A percentile compares a stretch with the other conserved stretches of the same genome.
Conservation (phyloP, 2,113 vertebrate species). For the Aldabrachelys gigantea region DNA sequence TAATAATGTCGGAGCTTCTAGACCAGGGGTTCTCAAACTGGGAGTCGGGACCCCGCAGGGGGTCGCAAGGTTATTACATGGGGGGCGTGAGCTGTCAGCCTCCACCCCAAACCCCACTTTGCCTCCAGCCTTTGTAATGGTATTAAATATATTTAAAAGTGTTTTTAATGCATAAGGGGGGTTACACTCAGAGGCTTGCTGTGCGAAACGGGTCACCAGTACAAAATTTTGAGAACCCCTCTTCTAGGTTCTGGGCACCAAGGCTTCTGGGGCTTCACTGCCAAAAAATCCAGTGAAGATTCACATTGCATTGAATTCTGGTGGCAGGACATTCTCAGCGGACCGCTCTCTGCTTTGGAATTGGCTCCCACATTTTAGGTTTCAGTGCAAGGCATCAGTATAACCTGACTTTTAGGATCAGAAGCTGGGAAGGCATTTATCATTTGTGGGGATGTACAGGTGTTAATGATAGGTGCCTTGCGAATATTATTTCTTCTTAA, state of each 20-base stretch:
- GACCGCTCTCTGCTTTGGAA: neutral
- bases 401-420: neutral
- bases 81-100: too few species aligned
- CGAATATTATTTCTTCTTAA: neutral
- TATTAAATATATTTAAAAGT: too few species aligned
- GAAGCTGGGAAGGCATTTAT: neutral
- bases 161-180: too few species aligned
- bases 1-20: neutral
- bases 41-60: too few species aligned
- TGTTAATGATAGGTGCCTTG: neutral
- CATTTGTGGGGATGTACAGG: neutral
- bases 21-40: too few species aligned
- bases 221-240: too few species aligned
- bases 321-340: neutral
- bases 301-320: neutral
- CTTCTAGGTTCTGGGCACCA: neutral
- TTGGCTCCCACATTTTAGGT: neutral
- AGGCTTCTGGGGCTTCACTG: neutral
- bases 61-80: too few species aligned
- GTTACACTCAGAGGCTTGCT: too few species aligned
- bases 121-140: too few species aligned
- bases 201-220: too few species aligned
- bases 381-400: neutral
- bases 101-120: too few species aligned
- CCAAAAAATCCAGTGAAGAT: neutral